Evolutionary conservation across 2,797 vertebrate genomes (phyloP).

Genomic region (Urophycis tenuis): DNA sequence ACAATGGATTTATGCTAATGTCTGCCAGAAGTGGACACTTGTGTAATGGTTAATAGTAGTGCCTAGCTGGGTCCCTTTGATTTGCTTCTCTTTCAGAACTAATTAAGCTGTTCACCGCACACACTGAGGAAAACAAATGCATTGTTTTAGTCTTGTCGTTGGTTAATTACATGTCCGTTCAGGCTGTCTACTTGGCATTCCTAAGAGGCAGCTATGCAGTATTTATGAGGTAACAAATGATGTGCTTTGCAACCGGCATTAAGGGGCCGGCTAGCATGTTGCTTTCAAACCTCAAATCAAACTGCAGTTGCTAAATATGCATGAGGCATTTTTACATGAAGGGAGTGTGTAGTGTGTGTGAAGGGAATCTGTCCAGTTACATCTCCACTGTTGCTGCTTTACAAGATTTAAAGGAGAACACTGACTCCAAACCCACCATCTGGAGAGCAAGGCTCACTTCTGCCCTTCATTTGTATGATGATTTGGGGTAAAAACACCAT

Average conservation of each 20-base stretch:
- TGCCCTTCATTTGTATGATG: neutral
- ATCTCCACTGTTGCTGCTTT: neutral
- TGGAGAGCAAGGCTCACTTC: neutral
- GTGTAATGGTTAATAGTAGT: conserved; percentile 28
- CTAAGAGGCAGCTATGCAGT: conserved; percentile 19
- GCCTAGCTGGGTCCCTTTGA: neutral
- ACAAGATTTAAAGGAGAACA: neutral
- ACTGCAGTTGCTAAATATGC: neutral
- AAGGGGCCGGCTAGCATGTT: neutral
- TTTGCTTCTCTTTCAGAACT: neutral
- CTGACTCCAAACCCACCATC: neutral
- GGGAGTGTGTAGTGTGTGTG: neutral
- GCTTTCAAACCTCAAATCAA: neutral
- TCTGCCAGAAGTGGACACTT: conserved; percentile 11
- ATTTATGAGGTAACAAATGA: conserved; percentile 16
- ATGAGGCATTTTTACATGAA: neutral
- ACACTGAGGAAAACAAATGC: conserved; percentile 5
- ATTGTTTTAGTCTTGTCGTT: conserved; percentile 9
- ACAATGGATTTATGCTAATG: conserved; percentile 34
- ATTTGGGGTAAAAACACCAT: neutral
- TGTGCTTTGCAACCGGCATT: neutral
- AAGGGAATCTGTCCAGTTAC: neutral
- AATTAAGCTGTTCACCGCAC: conserved; percentile 12
- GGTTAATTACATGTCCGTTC: conserved; percentile 41
- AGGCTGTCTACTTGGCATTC: conserved; percentile 27